Evolutionary conservation across 2,888 invertebrate species (phyloP), one percentile per base, ranked within the genome.

Genomic region (Anarsia innoxiella): DNA sequence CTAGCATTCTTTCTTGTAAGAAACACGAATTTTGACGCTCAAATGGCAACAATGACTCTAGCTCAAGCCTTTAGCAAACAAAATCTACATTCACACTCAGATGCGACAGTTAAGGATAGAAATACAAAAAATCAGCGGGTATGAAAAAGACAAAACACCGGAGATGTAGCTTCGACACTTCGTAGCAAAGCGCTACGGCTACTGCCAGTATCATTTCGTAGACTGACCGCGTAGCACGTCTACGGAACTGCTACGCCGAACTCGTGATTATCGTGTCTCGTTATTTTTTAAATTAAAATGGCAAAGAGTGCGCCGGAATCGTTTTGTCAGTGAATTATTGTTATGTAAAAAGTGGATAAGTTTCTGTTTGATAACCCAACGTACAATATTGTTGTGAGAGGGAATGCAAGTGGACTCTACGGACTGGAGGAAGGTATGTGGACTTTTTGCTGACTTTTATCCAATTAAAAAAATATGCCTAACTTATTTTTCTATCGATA

Each of bases 261-360:
- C 38, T 31, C 19, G 28, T 38, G 23, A 29, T 43, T 38, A 32
- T 44, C 28, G 36, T 40, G 40, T 40, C 47, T 43, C 33, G 35
- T 38, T 37, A 44, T 9, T 35, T 36, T 42, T 36, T 41, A 26
- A 39, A 30, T 28, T 31, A 48, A 45, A 54, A 57, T 54, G 51
- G 45, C 40, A 63, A 60, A 58, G 56, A 53, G 50, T 58, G 58
- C 52, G 60, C 56, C 57, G 60, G 55, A 57, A 52, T 42, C 46
- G 44, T 57, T 51, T 57, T 55, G 51, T 50, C 49, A 55, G 60
- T 63, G 65, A 53, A 59, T 42, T 23, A 60, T 68, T 76, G 73
- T 68, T 66, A 78, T 79, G 77, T 80, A 77, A 79, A 79, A 77
- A 78, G 83, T 83, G 83, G 83, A 82, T 79, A 78, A 71, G 67